Evolutionary conservation across 2,888 invertebrate genomes (phyloP), one percentile per base, ranked within the genome.

Genomic region (Erannis defoliaria): DNA sequence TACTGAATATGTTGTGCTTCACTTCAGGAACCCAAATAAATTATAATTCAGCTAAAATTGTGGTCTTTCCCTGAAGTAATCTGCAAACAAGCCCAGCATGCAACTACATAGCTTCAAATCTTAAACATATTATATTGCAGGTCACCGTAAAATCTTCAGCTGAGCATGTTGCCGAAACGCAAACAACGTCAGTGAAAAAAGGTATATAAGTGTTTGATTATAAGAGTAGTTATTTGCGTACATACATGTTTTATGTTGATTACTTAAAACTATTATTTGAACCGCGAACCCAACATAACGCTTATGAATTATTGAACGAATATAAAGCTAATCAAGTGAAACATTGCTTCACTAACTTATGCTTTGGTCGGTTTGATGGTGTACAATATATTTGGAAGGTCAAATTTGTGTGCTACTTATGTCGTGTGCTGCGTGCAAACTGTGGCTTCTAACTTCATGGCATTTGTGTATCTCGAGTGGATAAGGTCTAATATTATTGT

Each of bases 141-240:
- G 88, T 87, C 5, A 78, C 84, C 5, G 87, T 86, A 2, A 78
- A 86, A 71, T 78, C 84, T 10, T 69, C 78, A 8, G 79, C 83
- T 12, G 84, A 86, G 64, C 78, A 85, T 55, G 70, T 77, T 35
- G 90, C 88, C 12, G 77, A 86, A 68, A 72, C 82, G 26, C 82
- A 80, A 54, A 78, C 77, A 23, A 77, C 85, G 14, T 73, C 81
- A 67, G 81, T 90, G 3, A 75, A 85, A 26, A 82, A 85, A 85
- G 91, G 92, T 91, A 79, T 10, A 45, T 10, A 26, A n/a, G 46
- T 40, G 8, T n/a, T 18, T 40, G 12, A 19, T 50, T 0, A 18
- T 18, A 12, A 19, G 12, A 9, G 9, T 46, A 38, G 5, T 14
- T 37, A 14, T 37, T 9, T 18, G 16, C n/a, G n/a, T n/a, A n/a